Percentiles rank a stretch among this genome's conserved stretches.
Evolutionary conservation across 2,113 vertebrate genomes (phyloP).

Genomic region (Willisornis vidua): DNA sequence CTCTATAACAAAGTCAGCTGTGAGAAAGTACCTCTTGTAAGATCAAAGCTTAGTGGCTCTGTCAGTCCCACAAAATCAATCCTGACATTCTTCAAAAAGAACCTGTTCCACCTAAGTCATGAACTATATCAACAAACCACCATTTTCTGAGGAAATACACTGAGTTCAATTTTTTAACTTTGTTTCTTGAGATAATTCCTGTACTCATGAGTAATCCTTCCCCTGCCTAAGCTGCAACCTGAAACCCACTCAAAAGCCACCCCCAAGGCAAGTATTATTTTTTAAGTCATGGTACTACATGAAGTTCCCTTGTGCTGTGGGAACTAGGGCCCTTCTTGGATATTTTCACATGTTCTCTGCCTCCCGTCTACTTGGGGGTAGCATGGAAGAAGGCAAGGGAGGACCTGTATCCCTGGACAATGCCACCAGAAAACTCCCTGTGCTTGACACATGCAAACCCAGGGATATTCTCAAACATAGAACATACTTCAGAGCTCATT

Average conservation of each 20-base stretch:
- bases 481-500: background rate
- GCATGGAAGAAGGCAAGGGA: background rate
- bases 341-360: background rate
- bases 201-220: background rate
- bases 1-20: background rate
- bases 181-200: background rate
- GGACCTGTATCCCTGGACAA: background rate
- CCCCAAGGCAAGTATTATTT: background rate
- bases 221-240: rapidly evolving
- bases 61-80: background rate
- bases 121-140: background rate
- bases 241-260: background rate
- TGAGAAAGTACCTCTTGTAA: background rate
- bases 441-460: background rate
- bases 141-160: background rate
- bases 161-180: background rate
- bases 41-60: background rate
- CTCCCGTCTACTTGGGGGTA: background rate
- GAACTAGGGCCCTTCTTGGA: background rate
- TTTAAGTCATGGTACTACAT: rapidly evolving
- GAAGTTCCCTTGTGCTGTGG: background rate
- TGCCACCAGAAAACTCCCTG: background rate
- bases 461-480: background rate
- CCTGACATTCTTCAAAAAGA: background rate
- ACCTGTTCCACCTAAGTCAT: background rate